Conservation (phyloP, 2,797 vertebrate genomes). For the Cuniculus paca region DNA sequence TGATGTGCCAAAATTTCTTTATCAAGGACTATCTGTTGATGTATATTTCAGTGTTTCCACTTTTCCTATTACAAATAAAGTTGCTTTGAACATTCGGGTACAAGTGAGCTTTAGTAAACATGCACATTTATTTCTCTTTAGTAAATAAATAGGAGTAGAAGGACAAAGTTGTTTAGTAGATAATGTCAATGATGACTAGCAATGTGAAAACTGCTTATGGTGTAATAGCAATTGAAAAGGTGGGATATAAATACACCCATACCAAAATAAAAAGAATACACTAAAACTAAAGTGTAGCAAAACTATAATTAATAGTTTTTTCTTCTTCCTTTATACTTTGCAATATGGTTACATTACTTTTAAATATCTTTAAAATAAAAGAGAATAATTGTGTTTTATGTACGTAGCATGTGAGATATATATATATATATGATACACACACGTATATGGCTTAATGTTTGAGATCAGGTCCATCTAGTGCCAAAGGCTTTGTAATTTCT, state of each 20-base stretch:
- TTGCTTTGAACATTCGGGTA: background rate
- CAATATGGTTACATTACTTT: background rate
- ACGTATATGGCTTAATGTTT: background rate
- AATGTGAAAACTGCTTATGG: background rate
- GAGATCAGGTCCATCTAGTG: background rate
- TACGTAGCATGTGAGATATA: background rate
- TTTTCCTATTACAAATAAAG: constrained; percentile 22
- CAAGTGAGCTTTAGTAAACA: background rate
- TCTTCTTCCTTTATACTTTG: background rate
- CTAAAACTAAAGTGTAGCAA: background rate
- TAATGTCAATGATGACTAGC: background rate
- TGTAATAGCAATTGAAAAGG: background rate
- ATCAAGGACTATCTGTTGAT: background rate
- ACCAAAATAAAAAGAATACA: background rate
- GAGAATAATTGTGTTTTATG: background rate
- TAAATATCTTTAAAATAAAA: constrained; percentile 48
- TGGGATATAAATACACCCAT: background rate
- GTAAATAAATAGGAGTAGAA: background rate
- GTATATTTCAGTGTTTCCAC: background rate
- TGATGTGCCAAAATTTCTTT: background rate
- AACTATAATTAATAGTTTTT: background rate
- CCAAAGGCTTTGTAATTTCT: background rate
- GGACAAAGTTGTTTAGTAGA: background rate
- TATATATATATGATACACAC: background rate
- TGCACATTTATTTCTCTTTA: background rate